A percentile compares a stretch with the other conserved stretches of the same genome.
Evolutionary conservation across 1,140 invertebrate genomes (phyloP).

Genomic region (Aplysia californica): DNA sequence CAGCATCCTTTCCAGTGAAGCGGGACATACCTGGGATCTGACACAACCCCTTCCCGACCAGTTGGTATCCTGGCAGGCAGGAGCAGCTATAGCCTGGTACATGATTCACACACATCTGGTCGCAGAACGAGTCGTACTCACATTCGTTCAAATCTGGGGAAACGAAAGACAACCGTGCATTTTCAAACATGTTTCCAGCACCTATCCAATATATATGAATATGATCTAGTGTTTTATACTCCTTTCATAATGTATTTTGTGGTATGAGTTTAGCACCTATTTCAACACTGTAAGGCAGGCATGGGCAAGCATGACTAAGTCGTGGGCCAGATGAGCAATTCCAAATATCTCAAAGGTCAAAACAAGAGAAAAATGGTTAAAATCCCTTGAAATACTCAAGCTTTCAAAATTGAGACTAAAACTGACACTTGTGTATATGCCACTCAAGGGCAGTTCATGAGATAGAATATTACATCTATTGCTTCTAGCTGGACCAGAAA

Average conservation of each 20-base stretch:
- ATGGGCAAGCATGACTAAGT: not conserved
- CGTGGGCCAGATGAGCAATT: not conserved
- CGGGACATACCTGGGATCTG: conserved; percentile 71
- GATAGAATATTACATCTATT: too few species aligned
- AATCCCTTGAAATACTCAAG: too few species aligned
- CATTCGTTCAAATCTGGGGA: conserved; percentile 81
- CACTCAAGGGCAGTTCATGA: too few species aligned
- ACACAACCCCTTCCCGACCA: conserved; percentile 64
- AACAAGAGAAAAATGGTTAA: too few species aligned
- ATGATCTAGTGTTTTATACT: not conserved
- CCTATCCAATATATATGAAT: not conserved
- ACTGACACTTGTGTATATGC: too few species aligned
- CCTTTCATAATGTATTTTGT: not conserved
- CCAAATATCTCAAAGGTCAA: too few species aligned
- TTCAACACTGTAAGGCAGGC: not conserved
- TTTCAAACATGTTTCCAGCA: not conserved
- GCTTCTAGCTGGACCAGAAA: too few species aligned
- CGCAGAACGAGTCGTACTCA: conserved; percentile 48
- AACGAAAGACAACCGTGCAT: too few species aligned
- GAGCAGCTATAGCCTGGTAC: conserved; percentile 35
- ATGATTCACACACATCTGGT: conserved; percentile 43
- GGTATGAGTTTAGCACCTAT: not conserved
- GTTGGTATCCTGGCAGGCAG: conserved; percentile 44
- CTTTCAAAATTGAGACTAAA: too few species aligned
- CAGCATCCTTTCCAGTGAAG: not conserved